Conservation (phyloP, 2,888 invertebrate species). For the Cantharis lateralis region DNA sequence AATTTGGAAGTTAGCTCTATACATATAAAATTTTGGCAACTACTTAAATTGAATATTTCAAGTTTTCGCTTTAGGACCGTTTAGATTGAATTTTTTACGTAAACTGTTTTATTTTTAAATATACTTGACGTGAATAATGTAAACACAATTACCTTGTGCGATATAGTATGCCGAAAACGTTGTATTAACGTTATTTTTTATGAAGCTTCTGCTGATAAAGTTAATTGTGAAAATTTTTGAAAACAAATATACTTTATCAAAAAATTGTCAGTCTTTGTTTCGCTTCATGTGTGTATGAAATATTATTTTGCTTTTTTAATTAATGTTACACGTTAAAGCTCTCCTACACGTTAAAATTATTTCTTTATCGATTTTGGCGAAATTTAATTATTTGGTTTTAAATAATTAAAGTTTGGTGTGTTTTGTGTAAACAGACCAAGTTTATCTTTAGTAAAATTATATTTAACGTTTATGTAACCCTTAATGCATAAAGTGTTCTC, state of each 20-base stretch:
- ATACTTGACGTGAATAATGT: neutral
- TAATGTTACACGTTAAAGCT: neutral
- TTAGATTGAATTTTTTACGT: neutral
- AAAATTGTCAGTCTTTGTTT: neutral
- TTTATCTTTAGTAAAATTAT: conserved; percentile 5
- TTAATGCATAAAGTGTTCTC: conserved; percentile 22
- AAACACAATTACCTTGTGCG: neutral
- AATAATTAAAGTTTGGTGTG: neutral
- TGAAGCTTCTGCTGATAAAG: neutral
- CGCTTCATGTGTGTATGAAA: neutral
- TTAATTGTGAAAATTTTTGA: neutral
- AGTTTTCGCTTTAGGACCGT: neutral
- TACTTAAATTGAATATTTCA: neutral
- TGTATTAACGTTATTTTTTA: neutral
- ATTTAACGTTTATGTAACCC: conserved; percentile 11
- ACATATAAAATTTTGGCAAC: neutral
- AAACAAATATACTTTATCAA: neutral
- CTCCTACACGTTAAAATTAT: neutral
- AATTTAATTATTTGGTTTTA: neutral
- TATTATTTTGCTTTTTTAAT: neutral
- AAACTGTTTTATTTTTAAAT: neutral
- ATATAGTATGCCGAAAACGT: neutral
- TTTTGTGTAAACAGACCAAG: neutral
- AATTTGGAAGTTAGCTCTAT: too few species aligned
- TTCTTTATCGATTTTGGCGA: too few species aligned